phyloP scores from a whole-genome alignment of 2,888 invertebrate species.

The Troides helena region DNA sequence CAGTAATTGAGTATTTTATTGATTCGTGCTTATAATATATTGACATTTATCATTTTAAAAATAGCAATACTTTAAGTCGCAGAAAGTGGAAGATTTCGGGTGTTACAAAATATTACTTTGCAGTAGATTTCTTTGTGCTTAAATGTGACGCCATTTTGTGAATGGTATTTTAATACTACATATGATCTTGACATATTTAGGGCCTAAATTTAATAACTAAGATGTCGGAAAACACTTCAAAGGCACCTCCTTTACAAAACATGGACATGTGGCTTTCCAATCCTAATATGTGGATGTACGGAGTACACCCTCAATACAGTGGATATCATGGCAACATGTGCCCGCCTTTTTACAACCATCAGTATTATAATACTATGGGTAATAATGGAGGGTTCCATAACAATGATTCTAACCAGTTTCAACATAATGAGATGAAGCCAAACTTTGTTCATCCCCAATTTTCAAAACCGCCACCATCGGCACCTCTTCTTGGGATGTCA shows the following conservation, averaged over 20 bases:
- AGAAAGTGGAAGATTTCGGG: conserved; percentile 20
- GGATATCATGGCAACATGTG: conserved; percentile 70
- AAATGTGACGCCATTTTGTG: conserved; percentile 31
- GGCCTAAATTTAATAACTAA: conserved; percentile 18
- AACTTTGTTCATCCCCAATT: conserved; percentile 56
- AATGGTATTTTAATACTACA: conserved; percentile 26
- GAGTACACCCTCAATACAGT: conserved; percentile 64
- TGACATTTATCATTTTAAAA: no score
- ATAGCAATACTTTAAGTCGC: not conserved
- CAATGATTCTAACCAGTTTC: conserved; percentile 57
- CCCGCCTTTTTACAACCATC: conserved; percentile 73
- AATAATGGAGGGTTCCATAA: conserved; percentile 44
- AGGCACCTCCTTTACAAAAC: conserved; percentile 72
- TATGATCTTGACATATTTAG: conserved; percentile 11
- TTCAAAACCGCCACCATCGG: conserved; percentile 58
- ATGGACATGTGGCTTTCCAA: conserved; percentile 68
- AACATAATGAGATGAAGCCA: conserved; percentile 53
- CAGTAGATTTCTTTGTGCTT: conserved; percentile 17
- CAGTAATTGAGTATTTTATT: no score
- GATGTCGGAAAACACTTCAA: conserved; percentile 67
- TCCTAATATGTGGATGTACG: conserved; percentile 71
- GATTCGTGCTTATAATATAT: no score
- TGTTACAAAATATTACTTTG: conserved; percentile 10
- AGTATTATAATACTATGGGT: conserved; percentile 69
- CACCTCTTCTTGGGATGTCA: conserved; percentile 69